Evolutionary conservation across 2,797 vertebrate species (phyloP), one percentile per base, ranked within the genome.

Genomic region (Ibycter americanus): DNA sequence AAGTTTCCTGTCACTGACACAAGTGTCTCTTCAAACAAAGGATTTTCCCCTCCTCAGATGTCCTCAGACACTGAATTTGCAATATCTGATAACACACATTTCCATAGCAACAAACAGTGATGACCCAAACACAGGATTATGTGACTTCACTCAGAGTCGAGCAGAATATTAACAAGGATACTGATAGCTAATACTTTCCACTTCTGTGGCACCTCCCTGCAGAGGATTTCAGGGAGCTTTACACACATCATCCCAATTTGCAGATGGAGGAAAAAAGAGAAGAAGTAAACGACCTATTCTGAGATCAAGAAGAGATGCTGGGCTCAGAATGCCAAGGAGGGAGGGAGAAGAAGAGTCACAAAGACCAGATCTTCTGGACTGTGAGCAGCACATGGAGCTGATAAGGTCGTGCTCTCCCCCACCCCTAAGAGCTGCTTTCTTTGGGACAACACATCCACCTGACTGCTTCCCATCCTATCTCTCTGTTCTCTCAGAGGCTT

Each of bases 101-200:
- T 88, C 96, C 95, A 97, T 96, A 96, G 97, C 96, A 97, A 97
- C 96, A 96, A 93, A 96, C 40, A 95, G 62, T 56, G 92, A 86
- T 96, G 96, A 93, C 94, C 95, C 97, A 97, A 96, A 96, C 97
- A 97, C 80, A 93, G 96, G 95, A 96, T 97, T 96, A 97, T 94
- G 94, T 96, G 95, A 96, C 92, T 97, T 96, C 94, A 90, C 87
- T 88, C 61, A 18, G 89, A 97, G 94, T 97, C 49, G 11, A 96
- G 84, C 76, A 93, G 94, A 96, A 97, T 96, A 97, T 96, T 93
- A 96, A 95, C 92, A 93, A 96, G 95, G 94, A 93, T 88, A 93
- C 87, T 42, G 95, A 97, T 94, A 96, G 92, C 95, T 97, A 96
- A 94, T 94, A 95, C 87, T 96, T 97, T 96, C 93, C 95, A 95